These are phyloP conservation scores for Petrocephalus microphthalmus DNA, from an alignment of 2,113 vertebrate species.

Conservation along the genomic window DNA sequence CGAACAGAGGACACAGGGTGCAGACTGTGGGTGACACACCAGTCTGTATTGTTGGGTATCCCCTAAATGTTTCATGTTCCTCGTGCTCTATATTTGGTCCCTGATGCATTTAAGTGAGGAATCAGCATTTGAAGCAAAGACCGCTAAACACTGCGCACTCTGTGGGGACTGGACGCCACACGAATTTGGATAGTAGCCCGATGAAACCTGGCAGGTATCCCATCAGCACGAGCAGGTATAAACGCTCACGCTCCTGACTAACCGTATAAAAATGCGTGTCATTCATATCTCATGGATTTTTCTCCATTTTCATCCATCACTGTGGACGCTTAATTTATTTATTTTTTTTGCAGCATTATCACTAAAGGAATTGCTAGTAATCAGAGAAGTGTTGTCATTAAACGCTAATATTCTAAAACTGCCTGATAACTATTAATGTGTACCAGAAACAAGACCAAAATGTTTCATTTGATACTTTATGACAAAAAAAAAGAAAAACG, in stretches of 20 bases:
- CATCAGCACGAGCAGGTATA: neutral
- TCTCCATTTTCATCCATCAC: neutral
- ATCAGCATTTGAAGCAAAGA: neutral
- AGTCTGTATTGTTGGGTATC: neutral
- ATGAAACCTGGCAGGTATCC: neutral
- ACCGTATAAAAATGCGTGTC: conserved; percentile 13
- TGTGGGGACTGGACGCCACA: neutral
- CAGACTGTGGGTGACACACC: neutral
- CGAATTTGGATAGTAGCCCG: neutral
- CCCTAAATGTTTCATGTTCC: neutral
- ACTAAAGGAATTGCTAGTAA: conserved; percentile 3
- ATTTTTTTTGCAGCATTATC: neutral
- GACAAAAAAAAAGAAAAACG: conserved; percentile 11
- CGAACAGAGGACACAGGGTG: neutral
- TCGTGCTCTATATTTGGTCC: neutral
- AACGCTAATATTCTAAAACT: neutral
- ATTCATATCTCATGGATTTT: conserved; percentile 1
- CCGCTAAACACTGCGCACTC: neutral
- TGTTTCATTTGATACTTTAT: neutral
- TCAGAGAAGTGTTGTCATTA: neutral
- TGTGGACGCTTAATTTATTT: neutral
- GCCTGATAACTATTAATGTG: conserved; percentile 2
- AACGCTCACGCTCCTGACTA: conserved; percentile 16
- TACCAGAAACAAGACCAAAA: conserved; percentile 12
- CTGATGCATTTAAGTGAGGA: neutral